Conservation (phyloP, 2,888 invertebrate genomes). For the Caprella mutica region DNA sequence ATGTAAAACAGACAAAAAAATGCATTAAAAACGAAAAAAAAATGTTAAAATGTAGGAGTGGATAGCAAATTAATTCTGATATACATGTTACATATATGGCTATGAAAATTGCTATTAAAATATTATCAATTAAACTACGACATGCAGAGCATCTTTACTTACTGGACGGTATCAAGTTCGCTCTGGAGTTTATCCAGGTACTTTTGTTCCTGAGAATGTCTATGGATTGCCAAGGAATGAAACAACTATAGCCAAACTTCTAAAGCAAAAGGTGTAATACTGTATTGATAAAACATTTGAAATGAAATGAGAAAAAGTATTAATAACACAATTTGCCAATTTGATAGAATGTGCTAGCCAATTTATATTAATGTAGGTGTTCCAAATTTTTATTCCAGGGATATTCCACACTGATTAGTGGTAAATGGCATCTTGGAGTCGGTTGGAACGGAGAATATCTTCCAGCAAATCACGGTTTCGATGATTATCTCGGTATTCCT, state of each 20-base stretch:
- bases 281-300: no score
- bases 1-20: no score
- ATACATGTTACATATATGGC: no score
- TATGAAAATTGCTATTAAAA: no score
- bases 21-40: no score
- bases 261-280: slow-evolving; percentile 25
- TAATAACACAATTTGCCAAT: no score
- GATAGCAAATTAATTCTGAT: no score
- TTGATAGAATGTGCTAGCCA: neutral
- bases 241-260: slow-evolving; percentile 35
- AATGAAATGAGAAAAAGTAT: no score
- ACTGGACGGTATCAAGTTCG: slow-evolving; percentile 36
- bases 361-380: no score
- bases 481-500: slow-evolving; percentile 36
- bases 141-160: slow-evolving; percentile 36
- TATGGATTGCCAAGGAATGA: slow-evolving; percentile 36
- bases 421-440: slow-evolving; percentile 37
- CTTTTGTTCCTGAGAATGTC: slow-evolving; percentile 33
- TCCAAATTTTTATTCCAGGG: no score
- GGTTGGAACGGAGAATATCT: slow-evolving; percentile 26
- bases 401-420: slow-evolving; percentile 35
- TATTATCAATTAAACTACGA: no score
- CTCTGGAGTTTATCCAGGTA: slow-evolving; percentile 35
- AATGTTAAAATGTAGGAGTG: no score
- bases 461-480: slow-evolving; percentile 35